Percentiles rank a stretch among this genome's conserved stretches.
phyloP scores from a whole-genome alignment of 2,113 vertebrate genomes.

The Cnemophilus loriae region DNA sequence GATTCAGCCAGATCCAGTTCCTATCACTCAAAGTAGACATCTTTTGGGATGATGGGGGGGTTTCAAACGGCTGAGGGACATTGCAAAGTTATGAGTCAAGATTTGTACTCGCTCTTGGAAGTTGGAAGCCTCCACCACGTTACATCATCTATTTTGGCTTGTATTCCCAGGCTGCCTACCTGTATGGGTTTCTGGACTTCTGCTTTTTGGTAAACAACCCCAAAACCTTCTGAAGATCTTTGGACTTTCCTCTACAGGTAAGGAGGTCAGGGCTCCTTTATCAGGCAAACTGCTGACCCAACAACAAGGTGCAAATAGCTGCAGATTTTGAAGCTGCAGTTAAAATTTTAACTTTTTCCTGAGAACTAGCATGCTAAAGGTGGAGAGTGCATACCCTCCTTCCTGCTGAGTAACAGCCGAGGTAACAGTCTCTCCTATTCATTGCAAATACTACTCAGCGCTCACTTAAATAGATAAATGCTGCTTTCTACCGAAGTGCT shows the following conservation, averaged over 20 bases:
- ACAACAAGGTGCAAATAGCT: neutral
- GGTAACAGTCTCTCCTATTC: fast-evolving
- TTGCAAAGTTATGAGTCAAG: neutral
- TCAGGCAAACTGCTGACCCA: neutral
- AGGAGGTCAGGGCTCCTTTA: neutral
- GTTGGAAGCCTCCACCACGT: neutral
- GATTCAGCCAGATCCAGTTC: neutral
- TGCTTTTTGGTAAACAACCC: neutral
- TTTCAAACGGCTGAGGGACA: neutral
- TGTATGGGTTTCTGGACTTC: neutral
- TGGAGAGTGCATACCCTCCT: neutral
- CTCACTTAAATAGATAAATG: neutral
- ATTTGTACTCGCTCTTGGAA: neutral
- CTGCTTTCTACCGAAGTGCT: neutral
- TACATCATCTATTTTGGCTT: neutral
- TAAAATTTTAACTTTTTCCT: neutral
- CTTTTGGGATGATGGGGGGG: neutral
- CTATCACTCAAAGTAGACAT: neutral
- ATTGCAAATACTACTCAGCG: neutral
- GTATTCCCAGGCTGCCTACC: neutral
- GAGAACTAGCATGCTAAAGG: neutral
- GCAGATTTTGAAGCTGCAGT: neutral
- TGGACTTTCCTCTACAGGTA: constrained; percentile 3
- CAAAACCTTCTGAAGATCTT: neutral
- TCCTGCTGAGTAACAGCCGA: neutral